A percentile compares a stretch with the other conserved stretches of the same genome.
Conservation (phyloP, 2,797 vertebrate genomes). For the Anguilla pacifica region DNA sequence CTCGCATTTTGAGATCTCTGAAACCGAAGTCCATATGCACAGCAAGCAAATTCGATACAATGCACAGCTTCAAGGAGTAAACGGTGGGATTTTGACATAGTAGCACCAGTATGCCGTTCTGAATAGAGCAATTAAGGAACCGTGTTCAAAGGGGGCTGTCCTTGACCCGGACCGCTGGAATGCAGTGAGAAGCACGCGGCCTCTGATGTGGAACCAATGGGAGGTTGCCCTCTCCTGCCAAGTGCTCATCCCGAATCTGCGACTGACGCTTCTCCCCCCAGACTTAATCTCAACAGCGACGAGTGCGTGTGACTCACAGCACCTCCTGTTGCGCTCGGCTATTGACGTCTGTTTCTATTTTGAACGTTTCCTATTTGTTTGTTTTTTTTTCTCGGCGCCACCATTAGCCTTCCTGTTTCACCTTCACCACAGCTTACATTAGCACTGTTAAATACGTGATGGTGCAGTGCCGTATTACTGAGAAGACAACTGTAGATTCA, state of each 20-base stretch:
- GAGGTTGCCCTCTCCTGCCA: not conserved
- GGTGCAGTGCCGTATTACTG: not conserved
- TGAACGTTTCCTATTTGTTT: not conserved
- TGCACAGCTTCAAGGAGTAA: not conserved
- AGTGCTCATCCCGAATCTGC: not conserved
- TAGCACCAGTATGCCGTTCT: not conserved
- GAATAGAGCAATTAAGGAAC: not conserved
- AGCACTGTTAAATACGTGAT: not conserved
- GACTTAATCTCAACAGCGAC: not conserved
- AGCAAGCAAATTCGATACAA: not conserved
- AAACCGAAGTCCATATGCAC: not conserved
- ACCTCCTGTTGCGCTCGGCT: not conserved
- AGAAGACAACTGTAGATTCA: not conserved
- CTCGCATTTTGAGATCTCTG: not conserved
- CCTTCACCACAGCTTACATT: not conserved
- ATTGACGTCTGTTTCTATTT: slow-evolving; percentile 3
- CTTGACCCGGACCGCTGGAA: not conserved
- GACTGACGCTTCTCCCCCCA: not conserved
- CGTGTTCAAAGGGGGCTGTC: not conserved
- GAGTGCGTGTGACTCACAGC: not conserved
- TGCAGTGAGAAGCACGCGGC: not conserved
- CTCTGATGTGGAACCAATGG: not conserved
- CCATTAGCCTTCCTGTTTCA: not conserved
- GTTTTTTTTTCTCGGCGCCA: not conserved
- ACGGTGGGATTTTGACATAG: not conserved